These are phyloP conservation scores for Aeoliscus strigatus DNA, from an alignment of 2,797 vertebrate genomes.

Conservation along the genomic window DNA sequence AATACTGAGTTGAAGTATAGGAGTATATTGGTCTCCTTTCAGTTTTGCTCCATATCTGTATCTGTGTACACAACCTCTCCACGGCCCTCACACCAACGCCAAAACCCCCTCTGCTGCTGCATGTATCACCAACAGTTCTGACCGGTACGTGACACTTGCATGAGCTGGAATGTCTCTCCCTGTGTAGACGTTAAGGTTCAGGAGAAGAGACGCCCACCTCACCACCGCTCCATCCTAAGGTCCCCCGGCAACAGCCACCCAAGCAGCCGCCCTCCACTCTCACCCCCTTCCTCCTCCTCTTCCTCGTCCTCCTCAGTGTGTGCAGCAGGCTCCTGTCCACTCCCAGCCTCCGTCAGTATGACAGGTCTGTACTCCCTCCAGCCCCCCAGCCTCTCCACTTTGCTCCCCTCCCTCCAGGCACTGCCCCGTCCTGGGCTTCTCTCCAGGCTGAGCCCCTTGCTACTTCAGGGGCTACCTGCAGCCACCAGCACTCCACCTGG, in stretches of 20 bases:
- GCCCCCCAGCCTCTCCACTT: constrained; percentile 64
- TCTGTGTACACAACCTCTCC: constrained; percentile 30
- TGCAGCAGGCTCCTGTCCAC: constrained; percentile 66
- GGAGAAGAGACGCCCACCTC: constrained; percentile 82
- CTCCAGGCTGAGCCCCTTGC: constrained; percentile 66
- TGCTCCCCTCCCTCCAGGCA: constrained; percentile 73
- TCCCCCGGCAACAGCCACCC: constrained; percentile 73
- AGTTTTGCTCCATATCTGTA: constrained; percentile 6
- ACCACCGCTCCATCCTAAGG: constrained; percentile 76
- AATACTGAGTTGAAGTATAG: too few species aligned
- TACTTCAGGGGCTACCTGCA: constrained; percentile 58
- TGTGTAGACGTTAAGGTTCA: constrained; percentile 78
- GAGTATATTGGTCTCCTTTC: too few species aligned
- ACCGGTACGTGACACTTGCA: too few species aligned
- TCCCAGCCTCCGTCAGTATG: constrained; percentile 76
- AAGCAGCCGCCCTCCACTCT: constrained; percentile 59
- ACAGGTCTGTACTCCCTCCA: constrained; percentile 83
- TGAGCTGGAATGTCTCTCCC: constrained; percentile 56
- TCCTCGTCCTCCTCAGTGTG: constrained; percentile 68
- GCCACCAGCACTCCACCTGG: constrained; percentile 52
- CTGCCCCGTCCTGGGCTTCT: constrained; percentile 57
- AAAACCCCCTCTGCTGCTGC: too few species aligned
- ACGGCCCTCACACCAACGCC: constrained; percentile 46
- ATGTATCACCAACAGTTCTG: too few species aligned
- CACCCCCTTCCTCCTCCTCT: constrained; percentile 67